Conservation (phyloP, 2,888 invertebrate species). For the Sabellastarte sp. region DNA sequence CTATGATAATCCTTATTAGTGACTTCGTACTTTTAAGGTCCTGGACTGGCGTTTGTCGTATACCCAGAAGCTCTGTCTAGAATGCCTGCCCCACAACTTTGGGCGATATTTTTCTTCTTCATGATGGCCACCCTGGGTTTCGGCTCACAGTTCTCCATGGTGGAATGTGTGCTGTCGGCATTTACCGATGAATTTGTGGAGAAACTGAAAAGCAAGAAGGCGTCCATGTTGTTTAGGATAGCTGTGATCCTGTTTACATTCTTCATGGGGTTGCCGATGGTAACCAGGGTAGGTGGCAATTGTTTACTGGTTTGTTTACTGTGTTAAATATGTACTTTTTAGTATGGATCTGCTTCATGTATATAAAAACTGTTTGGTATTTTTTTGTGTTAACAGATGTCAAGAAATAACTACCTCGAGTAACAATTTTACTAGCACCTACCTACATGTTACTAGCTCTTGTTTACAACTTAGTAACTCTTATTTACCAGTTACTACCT, state of each 20-base stretch:
- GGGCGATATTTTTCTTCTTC: conserved; percentile 58
- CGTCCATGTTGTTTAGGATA: conserved; percentile 45
- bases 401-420: too few relatives aligned
- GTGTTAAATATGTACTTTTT: too few relatives aligned
- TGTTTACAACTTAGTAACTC: too few relatives aligned
- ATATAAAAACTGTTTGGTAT: too few relatives aligned
- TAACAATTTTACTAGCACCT: too few relatives aligned
- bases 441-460: too few relatives aligned
- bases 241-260: conserved; percentile 33
- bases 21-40: too few relatives aligned
- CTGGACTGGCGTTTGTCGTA: conserved; percentile 57
- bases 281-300: conserved; percentile 15
- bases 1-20: too few relatives aligned
- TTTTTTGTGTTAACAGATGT: too few relatives aligned
- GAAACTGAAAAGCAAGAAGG: conserved; percentile 33
- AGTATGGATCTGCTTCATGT: too few relatives aligned
- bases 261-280: conserved; percentile 29
- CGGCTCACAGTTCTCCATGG: conserved; percentile 53
- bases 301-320: neutral
- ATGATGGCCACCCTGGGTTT: conserved; percentile 54
- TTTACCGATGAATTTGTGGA: conserved; percentile 52
- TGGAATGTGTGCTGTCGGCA: conserved; percentile 58
- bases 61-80: conserved; percentile 56
- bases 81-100: conserved; percentile 55
- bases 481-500: too few relatives aligned